Evolutionary conservation across 2,888 invertebrate species (phyloP).

Genomic region (Latheticus oryzae): DNA sequence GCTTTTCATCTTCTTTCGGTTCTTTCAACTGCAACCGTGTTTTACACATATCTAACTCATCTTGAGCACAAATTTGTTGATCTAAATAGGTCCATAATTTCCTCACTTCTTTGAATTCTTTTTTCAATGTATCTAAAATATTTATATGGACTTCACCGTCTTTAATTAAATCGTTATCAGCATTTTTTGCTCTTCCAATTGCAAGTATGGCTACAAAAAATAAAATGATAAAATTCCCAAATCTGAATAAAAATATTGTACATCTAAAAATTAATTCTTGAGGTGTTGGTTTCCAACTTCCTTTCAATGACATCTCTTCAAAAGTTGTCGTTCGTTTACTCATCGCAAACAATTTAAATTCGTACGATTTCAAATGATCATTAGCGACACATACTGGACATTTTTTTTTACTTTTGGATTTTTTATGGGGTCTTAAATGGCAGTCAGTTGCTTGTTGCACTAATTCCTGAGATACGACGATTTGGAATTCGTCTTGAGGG

Average conservation of each 20-base stretch:
- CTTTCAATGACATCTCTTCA: slow-evolving; percentile 68
- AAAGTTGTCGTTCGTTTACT: slow-evolving; percentile 63
- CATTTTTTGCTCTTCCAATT: slow-evolving; percentile 63
- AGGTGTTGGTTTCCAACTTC: slow-evolving; percentile 73
- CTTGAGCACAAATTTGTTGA: slow-evolving; percentile 69
- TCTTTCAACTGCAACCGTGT: slow-evolving; percentile 70
- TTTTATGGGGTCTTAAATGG: slow-evolving; percentile 66
- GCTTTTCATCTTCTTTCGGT: slow-evolving; percentile 43
- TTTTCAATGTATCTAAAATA: slow-evolving; percentile 72
- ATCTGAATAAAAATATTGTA: slow-evolving; percentile 45
- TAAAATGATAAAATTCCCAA: too few relatives aligned
- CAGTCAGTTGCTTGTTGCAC: slow-evolving; percentile 69
- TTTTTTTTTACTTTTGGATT: slow-evolving; percentile 50
- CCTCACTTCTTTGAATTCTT: slow-evolving; percentile 71
- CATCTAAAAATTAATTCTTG: slow-evolving; percentile 71
- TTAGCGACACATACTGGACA: slow-evolving; percentile 67
- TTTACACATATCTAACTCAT: slow-evolving; percentile 80
- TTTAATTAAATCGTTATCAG: slow-evolving; percentile 59
- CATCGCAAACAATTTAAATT: slow-evolving; percentile 70
- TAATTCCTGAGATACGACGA: slow-evolving; percentile 56
- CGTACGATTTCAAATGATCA: slow-evolving; percentile 65
- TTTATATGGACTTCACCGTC: slow-evolving; percentile 69
- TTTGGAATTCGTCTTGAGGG: slow-evolving; percentile 43
- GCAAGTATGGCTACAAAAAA: slow-evolving; percentile 64
- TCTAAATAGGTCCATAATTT: slow-evolving; percentile 63